Evolutionary conservation across 1,140 invertebrate genomes (phyloP), one percentile per base, ranked within the genome.

Genomic region (Venturia canescens): DNA sequence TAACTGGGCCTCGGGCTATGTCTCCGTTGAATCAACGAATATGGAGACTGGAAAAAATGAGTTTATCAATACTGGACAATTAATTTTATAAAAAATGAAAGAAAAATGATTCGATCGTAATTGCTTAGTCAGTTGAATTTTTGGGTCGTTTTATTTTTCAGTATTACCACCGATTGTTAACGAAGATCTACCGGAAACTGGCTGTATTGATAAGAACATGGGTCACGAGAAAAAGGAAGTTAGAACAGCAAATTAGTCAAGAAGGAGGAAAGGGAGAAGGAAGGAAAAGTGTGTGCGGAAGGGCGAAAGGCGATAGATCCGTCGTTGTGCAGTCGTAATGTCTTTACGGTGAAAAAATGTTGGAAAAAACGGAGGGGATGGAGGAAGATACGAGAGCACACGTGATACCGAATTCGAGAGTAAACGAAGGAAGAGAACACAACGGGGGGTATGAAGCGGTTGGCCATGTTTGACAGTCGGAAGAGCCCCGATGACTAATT

Each of bases 401-500:
- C 82, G 74, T 84, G 82, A 89, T 60, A 66, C 70, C 44, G 76
- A 71, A 84, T 80, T 74, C 31, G 75, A 75, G 71, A 75, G 79
- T 71, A 80, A 78, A 86, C 82, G 84, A 86, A 88, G 86, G 78
- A 84, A 85, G 83, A 82, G 75, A 44, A 70, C 85, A 80, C 88
- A 78, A 86, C 84, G 80, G 88, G 87, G 86, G 84, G 83, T 6
- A 69, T 69, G 66, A 69, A 69, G 85, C 83, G 87, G 83, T 84
- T 83, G 66, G 84, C 84, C 80, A 89, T 90, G 89, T 91, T 91
- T 92, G 91, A 91, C 90, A 91, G 88, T 50, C 81, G 82, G 82
- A 85, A 90, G 88, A 91, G 87, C 80, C 82, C 83, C 87, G 87
- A 86, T 91, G 90, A 91, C 90, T 92, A 92, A 91, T 92, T 91